These are phyloP conservation scores for Torymus tubicola DNA, from an alignment of 2,888 invertebrate species.

Conservation along the genomic window DNA sequence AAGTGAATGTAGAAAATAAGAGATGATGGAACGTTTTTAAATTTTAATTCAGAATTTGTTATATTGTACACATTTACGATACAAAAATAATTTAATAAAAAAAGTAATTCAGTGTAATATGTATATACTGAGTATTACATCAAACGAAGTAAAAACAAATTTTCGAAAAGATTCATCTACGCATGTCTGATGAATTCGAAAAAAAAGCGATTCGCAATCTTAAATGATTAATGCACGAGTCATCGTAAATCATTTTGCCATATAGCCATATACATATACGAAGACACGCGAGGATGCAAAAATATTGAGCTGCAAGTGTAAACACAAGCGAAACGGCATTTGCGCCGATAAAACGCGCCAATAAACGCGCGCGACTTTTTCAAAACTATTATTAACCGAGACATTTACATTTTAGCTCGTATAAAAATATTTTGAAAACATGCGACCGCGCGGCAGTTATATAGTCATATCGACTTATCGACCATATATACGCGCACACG, in stretches of 20 bases:
- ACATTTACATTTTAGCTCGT: not conserved
- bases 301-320: conserved; percentile 17
- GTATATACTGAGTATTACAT: too few relatives aligned
- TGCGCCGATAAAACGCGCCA: conserved; percentile 15
- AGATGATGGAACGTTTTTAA: too few relatives aligned
- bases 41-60: too few relatives aligned
- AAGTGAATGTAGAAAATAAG: too few relatives aligned
- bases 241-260: not conserved
- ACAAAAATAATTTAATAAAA: too few relatives aligned
- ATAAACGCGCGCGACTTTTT: conserved; percentile 18
- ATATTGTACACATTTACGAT: too few relatives aligned
- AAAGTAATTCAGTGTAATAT: too few relatives aligned
- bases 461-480: not conserved
- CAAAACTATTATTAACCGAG: conserved; percentile 20
- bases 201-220: not conserved
- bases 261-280: too few relatives aligned
- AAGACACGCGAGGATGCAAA: not conserved
- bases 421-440: not conserved
- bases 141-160: too few relatives aligned
- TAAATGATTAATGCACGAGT: conserved; percentile 13
- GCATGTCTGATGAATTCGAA: too few relatives aligned
- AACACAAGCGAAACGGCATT: not conserved
- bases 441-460: conserved; percentile 6
- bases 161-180: too few relatives aligned
- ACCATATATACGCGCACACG: too few relatives aligned